Base-by-base conservation (phyloP, 2,113 vertebrate species). In the Stercorarius parasiticus region DNA sequence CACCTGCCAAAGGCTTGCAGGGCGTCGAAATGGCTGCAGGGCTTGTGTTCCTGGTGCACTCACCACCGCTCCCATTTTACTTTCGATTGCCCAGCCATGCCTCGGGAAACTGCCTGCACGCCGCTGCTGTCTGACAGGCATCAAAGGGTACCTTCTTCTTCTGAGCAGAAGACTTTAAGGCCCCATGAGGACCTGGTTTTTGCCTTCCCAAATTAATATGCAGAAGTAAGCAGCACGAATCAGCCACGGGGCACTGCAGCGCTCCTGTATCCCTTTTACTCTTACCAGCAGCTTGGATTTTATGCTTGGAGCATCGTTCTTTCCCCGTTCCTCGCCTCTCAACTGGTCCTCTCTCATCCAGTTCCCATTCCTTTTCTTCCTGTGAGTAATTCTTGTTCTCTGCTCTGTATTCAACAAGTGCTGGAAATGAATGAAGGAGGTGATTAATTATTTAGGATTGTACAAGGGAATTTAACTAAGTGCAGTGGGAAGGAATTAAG, bases 401-500 rank as follows among this genome's bases (percentile, higher is more conserved):
- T 95, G 69, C 69, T 95, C 86, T 89, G 56, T 84, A 97, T 95
- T 95, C 95, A 95, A 92, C 83, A 96, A 94, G 86, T 95, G 73
- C 87, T 84, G 87, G 83, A 96, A 94, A 85, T 84, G 88, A 97
- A 93, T 82, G 91, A 91, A 86, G 77, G 69, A 82, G 85, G 26
- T 38, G 49, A 94, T 96, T 84, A 97, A 97, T 96, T 95, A 96
- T 97, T 97, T 95, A 97, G 80, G 64, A 36, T 53, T 43, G 80
- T 95, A 96, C 94, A 94, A 92, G 88, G 82, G 85, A 81, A 84
- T 92, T 89, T 96, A 95, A 91, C 65, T 95, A 89, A 86, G 83
- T 97, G 93, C 86, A 82, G 61, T 58, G 88, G 88, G 91, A 95
- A 94, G 66, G 83, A 97, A 96, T 96, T 96, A 97, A 96, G 88